These are phyloP conservation scores for Platycercus adscitus DNA, from an alignment of 2,113 vertebrate species.

Conservation along the genomic window DNA sequence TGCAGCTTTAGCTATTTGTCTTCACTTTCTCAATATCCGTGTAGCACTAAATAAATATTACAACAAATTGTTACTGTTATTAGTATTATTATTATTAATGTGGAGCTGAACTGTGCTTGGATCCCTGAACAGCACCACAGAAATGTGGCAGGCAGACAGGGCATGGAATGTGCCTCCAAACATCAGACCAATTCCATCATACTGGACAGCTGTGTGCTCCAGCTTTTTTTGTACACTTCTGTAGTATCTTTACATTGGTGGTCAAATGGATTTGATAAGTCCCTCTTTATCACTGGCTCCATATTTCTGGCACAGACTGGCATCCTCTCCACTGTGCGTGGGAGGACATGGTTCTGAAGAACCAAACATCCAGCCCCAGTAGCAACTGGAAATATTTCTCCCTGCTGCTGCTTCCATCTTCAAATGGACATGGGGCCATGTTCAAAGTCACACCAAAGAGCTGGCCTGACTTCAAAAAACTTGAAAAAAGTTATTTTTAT, in stretches of 20 bases:
- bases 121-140: not conserved
- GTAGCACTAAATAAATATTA: not conserved
- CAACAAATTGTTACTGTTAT: not conserved
- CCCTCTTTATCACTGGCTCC: not conserved
- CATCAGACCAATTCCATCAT: not conserved
- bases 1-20: not conserved
- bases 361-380: not conserved
- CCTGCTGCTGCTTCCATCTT: not conserved
- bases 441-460: not conserved
- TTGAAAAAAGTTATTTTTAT: not conserved
- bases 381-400: not conserved
- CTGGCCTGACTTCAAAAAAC: not conserved
- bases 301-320: not conserved
- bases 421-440: not conserved
- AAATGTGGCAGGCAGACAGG: not conserved
- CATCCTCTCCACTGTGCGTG: not conserved
- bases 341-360: not conserved
- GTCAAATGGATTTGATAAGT: not conserved
- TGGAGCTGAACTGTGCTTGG: not conserved
- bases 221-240: not conserved
- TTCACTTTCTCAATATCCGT: not conserved
- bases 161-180: fast-evolving
- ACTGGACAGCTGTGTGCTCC: not conserved
- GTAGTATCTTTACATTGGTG: not conserved
- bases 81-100: not conserved